These are phyloP conservation scores for Phocoena phocoena DNA, from an alignment of 2,113 vertebrate species.

Conservation along the genomic window DNA sequence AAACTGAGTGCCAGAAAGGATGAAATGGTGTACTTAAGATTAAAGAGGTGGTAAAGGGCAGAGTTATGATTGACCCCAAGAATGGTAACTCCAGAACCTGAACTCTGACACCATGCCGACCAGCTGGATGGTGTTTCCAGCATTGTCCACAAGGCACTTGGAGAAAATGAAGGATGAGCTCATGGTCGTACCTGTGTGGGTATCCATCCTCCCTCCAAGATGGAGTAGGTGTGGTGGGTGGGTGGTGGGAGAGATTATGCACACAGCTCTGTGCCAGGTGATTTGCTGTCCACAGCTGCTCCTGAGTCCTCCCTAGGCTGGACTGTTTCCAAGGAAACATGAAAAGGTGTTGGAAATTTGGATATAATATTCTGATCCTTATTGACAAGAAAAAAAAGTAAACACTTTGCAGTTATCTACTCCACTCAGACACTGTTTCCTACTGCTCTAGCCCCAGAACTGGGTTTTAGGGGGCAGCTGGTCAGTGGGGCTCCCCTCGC, in stretches of 20 bases:
- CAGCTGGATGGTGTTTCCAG: background rate
- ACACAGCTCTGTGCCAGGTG: background rate
- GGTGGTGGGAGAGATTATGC: background rate
- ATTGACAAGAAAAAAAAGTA: constrained; percentile 23
- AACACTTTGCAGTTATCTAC: background rate
- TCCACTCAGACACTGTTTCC: background rate
- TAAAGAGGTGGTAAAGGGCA: background rate
- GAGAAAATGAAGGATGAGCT: background rate
- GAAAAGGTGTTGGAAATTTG: constrained; percentile 21
- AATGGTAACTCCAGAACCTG: background rate
- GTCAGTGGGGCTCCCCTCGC: background rate
- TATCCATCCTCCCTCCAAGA: background rate
- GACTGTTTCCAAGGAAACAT: constrained; percentile 60
- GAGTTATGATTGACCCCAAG: background rate
- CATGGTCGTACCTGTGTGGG: background rate
- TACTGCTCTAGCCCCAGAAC: background rate
- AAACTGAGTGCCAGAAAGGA: background rate
- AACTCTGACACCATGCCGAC: background rate
- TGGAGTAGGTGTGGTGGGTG: accelerated
- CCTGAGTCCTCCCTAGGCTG: background rate
- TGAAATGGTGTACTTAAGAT: background rate
- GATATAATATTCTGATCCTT: constrained; percentile 31
- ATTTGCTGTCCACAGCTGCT: background rate
- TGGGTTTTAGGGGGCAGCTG: background rate
- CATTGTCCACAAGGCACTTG: background rate